These are phyloP conservation scores for Hylaeus anthracinus DNA, from an alignment of 1,140 invertebrate species.

Conservation along the genomic window DNA sequence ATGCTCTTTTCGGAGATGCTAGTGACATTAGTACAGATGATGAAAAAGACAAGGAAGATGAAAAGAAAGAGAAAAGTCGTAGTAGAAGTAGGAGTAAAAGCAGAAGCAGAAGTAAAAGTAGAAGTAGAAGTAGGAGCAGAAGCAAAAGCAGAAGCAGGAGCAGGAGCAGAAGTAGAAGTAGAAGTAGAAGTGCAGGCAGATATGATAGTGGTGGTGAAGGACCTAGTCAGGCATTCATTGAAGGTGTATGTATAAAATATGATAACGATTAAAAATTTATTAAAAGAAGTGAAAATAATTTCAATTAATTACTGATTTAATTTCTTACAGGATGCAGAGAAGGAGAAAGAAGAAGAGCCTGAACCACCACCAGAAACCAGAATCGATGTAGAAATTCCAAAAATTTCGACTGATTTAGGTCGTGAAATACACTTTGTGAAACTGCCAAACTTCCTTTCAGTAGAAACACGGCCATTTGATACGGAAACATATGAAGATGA, in stretches of 20 bases:
- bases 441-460: conserved; percentile 95
- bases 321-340: conserved; percentile 79
- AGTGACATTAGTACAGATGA: conserved; percentile 94
- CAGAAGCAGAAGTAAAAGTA: conserved; percentile 68
- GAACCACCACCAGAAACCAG: conserved; percentile 93
- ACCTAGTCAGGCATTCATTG: conserved; percentile 72
- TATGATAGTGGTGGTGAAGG: conserved; percentile 74
- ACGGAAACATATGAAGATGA: conserved; percentile 98
- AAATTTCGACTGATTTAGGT: conserved; percentile 95
- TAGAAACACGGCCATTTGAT: conserved; percentile 97
- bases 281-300: neutral
- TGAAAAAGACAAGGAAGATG: conserved; percentile 83
- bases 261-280: neutral
- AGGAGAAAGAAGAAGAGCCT: conserved; percentile 87
- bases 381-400: conserved; percentile 98
- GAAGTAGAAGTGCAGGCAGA: conserved; percentile 69
- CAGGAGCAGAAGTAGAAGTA: conserved; percentile 71
- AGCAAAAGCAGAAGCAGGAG: conserved; percentile 70
- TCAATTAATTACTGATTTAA: conserved; percentile 58
- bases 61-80: conserved; percentile 71
- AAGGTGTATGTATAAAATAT: conserved; percentile 76
- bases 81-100: conserved; percentile 73
- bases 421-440: conserved; percentile 97
- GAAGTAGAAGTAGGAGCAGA: conserved; percentile 70
- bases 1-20: conserved; percentile 95